Percentiles rank a stretch among this genome's conserved stretches.
Conservation (phyloP, 2,113 vertebrate genomes). For the Panurus biarmicus region DNA sequence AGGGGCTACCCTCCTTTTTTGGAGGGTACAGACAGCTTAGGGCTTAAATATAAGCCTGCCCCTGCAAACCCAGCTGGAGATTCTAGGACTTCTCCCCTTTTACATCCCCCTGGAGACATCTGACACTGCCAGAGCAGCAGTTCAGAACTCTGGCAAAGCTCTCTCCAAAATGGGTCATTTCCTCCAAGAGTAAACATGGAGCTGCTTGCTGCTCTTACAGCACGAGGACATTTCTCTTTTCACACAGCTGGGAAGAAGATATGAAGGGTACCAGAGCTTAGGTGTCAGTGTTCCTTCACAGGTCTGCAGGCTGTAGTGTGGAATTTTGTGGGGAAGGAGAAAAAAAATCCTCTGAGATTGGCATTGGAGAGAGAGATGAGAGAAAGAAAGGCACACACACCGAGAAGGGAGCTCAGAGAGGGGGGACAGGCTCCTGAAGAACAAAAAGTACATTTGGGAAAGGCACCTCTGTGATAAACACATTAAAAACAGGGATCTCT, state of each 20-base stretch:
- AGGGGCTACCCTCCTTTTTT: too few species aligned
- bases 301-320: background rate
- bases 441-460: background rate
- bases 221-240: background rate
- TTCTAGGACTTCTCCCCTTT: background rate
- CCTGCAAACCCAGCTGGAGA: background rate
- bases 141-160: background rate
- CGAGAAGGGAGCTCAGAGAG: background rate
- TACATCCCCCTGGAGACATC: background rate
- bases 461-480: background rate
- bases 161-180: background rate
- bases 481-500: background rate
- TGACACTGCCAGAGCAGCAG: background rate
- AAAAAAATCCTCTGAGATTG: background rate
- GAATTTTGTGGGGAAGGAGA: background rate
- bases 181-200: background rate
- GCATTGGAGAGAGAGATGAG: background rate
- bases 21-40: background rate
- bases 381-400: rapidly evolving
- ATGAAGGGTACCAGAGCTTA: background rate
- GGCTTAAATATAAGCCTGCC: background rate
- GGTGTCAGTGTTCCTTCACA: background rate
- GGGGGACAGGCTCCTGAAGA: background rate
- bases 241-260: background rate
- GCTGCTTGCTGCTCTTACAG: background rate